These are phyloP conservation scores for Gyrodactylus salaris DNA, from an alignment of 1,140 invertebrate species.

Conservation along the genomic window DNA sequence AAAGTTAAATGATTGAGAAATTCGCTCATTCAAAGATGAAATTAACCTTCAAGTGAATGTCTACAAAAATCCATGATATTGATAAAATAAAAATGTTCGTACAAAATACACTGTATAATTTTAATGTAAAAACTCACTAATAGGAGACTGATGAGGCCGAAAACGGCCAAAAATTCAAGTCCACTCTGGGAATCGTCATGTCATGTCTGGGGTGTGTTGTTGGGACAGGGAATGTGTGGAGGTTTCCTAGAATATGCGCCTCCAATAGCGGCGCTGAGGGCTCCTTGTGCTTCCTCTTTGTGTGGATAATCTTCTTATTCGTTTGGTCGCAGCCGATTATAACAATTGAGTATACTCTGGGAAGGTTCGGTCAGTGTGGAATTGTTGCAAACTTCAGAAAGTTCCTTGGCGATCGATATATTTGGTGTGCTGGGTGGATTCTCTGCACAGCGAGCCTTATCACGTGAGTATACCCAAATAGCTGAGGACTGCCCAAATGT, in stretches of 20 bases:
- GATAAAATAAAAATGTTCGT: too few species aligned
- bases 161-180: constrained; percentile 9
- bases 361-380: constrained; percentile 13
- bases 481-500: too few species aligned
- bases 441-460: constrained; percentile 11
- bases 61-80: too few species aligned
- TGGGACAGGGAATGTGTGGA: constrained; percentile 17
- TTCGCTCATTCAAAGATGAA: too few species aligned
- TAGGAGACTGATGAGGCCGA: not conserved
- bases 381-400: constrained; percentile 13
- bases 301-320: constrained; percentile 15
- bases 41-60: too few species aligned
- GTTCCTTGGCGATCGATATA: constrained; percentile 12
- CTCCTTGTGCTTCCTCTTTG: constrained; percentile 14
- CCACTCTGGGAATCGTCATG: constrained; percentile 12
- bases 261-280: constrained; percentile 14
- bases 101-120: too few species aligned
- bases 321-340: constrained; percentile 16
- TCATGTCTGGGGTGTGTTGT: constrained; percentile 15
- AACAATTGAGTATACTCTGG: constrained; percentile 15
- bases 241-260: constrained; percentile 15
- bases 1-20: too few species aligned
- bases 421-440: constrained; percentile 16
- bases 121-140: too few species aligned
- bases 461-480: too few species aligned